These are phyloP conservation scores for Ichneumoninae sp. DNA, from an alignment of 2,888 invertebrate genomes.

Conservation along the genomic window DNA sequence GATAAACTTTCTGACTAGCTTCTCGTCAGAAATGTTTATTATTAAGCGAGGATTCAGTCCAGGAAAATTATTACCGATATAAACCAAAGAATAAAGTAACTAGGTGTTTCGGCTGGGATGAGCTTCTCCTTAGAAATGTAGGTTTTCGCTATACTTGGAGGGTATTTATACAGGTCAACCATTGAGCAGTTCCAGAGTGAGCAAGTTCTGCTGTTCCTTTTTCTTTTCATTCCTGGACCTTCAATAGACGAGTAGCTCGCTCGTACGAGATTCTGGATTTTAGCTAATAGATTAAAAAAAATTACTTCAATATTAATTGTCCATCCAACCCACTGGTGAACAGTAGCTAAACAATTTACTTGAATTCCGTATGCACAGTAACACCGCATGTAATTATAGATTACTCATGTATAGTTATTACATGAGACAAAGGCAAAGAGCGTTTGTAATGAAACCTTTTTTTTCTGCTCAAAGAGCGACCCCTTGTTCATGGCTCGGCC, in stretches of 20 bases:
- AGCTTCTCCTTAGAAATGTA: constrained; percentile 16
- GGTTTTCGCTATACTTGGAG: not conserved
- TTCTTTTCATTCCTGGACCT: not conserved
- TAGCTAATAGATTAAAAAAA: not conserved
- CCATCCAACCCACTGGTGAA: not conserved
- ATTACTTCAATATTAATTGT: not conserved
- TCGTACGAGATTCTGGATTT: not conserved
- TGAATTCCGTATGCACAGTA: not conserved
- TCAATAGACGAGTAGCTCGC: too few relatives aligned
- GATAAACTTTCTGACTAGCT: not conserved
- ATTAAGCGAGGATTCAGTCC: not conserved
- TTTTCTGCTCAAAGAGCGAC: constrained; percentile 2
- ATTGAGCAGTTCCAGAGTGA: not conserved
- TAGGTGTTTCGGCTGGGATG: not conserved
- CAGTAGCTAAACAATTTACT: not conserved
- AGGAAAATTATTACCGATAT: not conserved
- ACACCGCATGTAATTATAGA: not conserved
- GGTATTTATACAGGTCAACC: not conserved
- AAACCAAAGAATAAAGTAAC: constrained; percentile 30
- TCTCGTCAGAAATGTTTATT: not conserved
- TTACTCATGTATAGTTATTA: not conserved
- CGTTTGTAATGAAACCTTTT: not conserved
- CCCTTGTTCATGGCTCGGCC: not conserved
- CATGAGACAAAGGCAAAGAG: not conserved
- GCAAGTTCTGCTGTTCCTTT: not conserved